These are phyloP conservation scores for Cataglyphis livida DNA, from an alignment of 2,888 invertebrate species.

Conservation along the genomic window DNA sequence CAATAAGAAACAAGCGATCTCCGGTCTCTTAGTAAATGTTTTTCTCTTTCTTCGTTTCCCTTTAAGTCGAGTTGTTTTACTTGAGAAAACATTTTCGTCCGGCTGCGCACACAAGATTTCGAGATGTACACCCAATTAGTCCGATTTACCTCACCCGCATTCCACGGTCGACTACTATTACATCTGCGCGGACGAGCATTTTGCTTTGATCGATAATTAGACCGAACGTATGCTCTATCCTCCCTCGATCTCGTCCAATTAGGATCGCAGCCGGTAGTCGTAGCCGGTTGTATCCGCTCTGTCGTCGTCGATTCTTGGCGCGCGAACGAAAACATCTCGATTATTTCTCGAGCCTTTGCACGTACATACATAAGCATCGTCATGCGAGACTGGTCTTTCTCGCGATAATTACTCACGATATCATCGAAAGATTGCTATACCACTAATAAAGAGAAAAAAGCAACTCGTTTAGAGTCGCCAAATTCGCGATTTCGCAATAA, in stretches of 20 bases:
- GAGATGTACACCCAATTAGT: conserved; percentile 68
- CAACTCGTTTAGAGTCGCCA: too few species aligned
- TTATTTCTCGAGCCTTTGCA: conserved; percentile 4
- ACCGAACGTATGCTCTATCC: conserved; percentile 61
- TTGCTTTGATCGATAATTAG: conserved; percentile 78
- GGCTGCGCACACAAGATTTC: conserved; percentile 54
- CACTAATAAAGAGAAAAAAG: not conserved
- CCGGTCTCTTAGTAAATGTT: not conserved
- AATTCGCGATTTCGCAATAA: conserved; percentile 8
- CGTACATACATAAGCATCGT: conserved; percentile 7
- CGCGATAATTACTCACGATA: conserved; percentile 9
- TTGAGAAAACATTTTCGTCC: conserved; percentile 57
- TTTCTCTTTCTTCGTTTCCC: conserved; percentile 18
- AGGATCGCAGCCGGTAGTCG: conserved; percentile 64
- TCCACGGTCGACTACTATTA: conserved; percentile 42
- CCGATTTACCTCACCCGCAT: conserved; percentile 43
- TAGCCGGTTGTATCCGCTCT: conserved; percentile 10
- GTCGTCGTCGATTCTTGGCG: conserved; percentile 35
- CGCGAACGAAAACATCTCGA: conserved; percentile 26
- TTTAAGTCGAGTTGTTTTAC: conserved; percentile 25
- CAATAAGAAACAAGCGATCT: not conserved
- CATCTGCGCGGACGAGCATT: conserved; percentile 46
- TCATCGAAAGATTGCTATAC: not conserved
- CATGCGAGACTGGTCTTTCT: conserved; percentile 14
- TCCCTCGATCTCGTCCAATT: conserved; percentile 76